These are phyloP conservation scores for Diogma glabrata DNA, from an alignment of 2,888 invertebrate species.

Conservation along the genomic window DNA sequence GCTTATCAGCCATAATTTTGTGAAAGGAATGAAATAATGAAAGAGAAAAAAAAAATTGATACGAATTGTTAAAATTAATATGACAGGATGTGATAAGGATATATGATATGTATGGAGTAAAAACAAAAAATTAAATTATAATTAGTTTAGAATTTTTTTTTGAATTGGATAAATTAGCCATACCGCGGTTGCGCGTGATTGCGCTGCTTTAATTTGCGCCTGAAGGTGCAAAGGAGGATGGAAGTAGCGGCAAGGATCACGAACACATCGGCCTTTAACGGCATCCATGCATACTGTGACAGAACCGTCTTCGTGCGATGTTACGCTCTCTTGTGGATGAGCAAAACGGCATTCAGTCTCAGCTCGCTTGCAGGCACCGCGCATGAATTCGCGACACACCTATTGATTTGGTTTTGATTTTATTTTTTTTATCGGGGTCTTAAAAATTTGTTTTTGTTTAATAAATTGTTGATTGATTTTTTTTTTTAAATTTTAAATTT, in stretches of 20 bases:
- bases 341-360: slow-evolving; percentile 98
- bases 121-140: background rate
- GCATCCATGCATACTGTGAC: slow-evolving; percentile 99
- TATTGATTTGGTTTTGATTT: slow-evolving; percentile 37
- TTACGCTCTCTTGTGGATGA: slow-evolving; percentile 94
- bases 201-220: slow-evolving; percentile 97
- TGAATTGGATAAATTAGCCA: slow-evolving; percentile 35
- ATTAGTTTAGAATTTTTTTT: slow-evolving; percentile 10
- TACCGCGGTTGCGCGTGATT: slow-evolving; percentile 85
- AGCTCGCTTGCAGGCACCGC: slow-evolving; percentile 95
- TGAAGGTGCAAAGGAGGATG: slow-evolving; percentile 99
- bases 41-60: too few relatives aligned
- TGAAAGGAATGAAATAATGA: too few relatives aligned
- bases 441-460: slow-evolving; percentile 8
- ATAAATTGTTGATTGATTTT: slow-evolving; percentile 9
- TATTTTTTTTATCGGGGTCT: too few relatives aligned
- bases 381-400: slow-evolving; percentile 98
- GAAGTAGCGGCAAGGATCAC: slow-evolving; percentile 99
- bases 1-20: too few relatives aligned
- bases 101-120: too few relatives aligned
- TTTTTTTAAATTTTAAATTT: background rate
- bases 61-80: too few relatives aligned
- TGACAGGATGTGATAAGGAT: too few relatives aligned
- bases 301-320: slow-evolving; percentile 95
- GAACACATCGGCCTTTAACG: slow-evolving; percentile 97